phyloP scores from a whole-genome alignment of 2,888 invertebrate species.

The Ormyrus pomaceus region DNA sequence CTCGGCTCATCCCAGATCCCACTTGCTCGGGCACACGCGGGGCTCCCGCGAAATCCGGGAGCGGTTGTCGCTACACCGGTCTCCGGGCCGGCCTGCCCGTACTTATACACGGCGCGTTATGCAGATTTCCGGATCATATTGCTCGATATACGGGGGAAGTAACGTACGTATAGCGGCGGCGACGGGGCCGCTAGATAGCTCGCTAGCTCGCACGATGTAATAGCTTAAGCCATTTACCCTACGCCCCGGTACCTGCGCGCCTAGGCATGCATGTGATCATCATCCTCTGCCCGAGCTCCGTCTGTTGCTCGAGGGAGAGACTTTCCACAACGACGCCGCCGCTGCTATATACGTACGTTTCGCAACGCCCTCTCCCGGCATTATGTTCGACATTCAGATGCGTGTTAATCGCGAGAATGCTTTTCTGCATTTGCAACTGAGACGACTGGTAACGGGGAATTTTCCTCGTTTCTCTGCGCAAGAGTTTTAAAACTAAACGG shows the following conservation, averaged over 20 bases:
- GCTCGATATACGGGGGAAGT: conserved; percentile 64
- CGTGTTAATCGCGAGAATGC: too few species aligned
- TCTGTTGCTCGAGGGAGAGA: too few species aligned
- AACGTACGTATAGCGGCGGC: conserved; percentile 63
- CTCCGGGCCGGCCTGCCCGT: conserved; percentile 32
- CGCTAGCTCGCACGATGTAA: conserved; percentile 44
- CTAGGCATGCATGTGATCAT: conserved; percentile 30
- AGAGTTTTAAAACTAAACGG: too few species aligned
- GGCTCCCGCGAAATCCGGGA: background rate
- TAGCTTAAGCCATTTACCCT: conserved; percentile 58
- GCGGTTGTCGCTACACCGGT: too few species aligned
- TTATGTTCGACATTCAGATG: too few species aligned
- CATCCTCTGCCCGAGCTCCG: background rate
- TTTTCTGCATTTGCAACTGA: too few species aligned
- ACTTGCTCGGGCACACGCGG: background rate
- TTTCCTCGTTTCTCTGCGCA: too few species aligned
- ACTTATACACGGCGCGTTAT: conserved; percentile 63
- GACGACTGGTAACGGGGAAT: too few species aligned
- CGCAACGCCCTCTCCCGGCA: too few species aligned
- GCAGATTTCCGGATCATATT: conserved; percentile 67
- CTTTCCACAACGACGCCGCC: too few species aligned
- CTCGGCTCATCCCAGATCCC: too few species aligned
- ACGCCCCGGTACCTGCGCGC: conserved; percentile 20
- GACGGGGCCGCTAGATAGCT: background rate
- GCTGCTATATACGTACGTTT: too few species aligned